These are phyloP conservation scores for Theodoxus fluviatilis DNA, from an alignment of 2,888 invertebrate species.

Conservation along the genomic window DNA sequence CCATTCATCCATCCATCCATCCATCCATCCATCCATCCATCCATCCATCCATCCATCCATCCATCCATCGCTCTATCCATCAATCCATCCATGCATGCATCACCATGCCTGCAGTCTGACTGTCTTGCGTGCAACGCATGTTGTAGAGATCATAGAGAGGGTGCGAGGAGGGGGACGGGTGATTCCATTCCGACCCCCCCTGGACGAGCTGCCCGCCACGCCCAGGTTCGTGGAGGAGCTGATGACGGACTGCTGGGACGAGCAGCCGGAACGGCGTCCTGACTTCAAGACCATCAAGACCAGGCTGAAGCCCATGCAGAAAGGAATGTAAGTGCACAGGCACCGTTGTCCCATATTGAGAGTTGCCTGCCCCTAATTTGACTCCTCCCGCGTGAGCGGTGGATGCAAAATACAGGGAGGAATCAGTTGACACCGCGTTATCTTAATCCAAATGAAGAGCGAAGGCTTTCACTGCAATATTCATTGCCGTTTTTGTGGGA, in stretches of 20 bases:
- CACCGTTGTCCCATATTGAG: no score
- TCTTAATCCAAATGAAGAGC: not conserved
- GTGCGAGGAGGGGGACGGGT: constrained; percentile 69
- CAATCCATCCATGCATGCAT: no score
- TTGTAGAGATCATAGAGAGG: constrained; percentile 84
- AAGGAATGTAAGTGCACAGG: constrained; percentile 77
- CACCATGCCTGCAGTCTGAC: no score
- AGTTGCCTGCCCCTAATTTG: no score
- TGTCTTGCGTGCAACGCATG: no score
- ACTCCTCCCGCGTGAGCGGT: no score
- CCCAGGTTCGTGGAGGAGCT: constrained; percentile 55
- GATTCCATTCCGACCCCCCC: constrained; percentile 74
- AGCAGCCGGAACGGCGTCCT: constrained; percentile 86
- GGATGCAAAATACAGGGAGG: not conserved
- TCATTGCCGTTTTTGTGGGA: no score
- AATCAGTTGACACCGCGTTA: not conserved
- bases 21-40: no score
- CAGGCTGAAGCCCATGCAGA: constrained; percentile 87
- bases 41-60: no score
- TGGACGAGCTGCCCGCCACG: constrained; percentile 78
- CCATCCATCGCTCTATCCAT: no score
- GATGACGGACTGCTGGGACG: constrained; percentile 93
- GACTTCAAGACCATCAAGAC: constrained; percentile 87
- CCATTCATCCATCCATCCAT: no score
- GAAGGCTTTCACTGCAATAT: not conserved